Percentiles rank a stretch among this genome's conserved stretches.
These are phyloP conservation scores for Galaxea fascicularis DNA, from an alignment of 92 coral and sea anemone genomes.

Conservation along the genomic window DNA sequence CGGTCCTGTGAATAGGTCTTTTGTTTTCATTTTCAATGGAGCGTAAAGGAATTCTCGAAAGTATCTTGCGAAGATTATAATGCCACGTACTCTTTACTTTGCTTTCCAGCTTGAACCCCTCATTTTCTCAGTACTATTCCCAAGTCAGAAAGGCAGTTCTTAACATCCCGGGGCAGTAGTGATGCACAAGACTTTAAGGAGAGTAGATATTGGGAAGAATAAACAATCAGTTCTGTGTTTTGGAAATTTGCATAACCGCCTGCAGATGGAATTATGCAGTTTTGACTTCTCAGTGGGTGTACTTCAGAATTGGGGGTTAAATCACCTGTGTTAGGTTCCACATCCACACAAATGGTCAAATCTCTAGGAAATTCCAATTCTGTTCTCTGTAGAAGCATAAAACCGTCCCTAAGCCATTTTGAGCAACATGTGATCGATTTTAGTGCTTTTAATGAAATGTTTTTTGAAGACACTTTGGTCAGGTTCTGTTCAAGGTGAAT, in stretches of 20 bases:
- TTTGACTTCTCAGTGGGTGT: constrained; percentile 27
- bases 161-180: constrained; percentile 22
- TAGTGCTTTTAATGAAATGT: too few relatives aligned
- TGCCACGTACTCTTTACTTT: constrained; percentile 43
- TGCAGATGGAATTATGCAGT: constrained; percentile 46
- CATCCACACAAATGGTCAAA: constrained; percentile 27
- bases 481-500: too few relatives aligned
- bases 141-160: constrained; percentile 42
- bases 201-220: constrained; percentile 45
- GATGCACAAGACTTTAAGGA: constrained; percentile 35
- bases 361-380: too few relatives aligned
- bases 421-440: too few relatives aligned
- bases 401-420: too few relatives aligned
- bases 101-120: constrained; percentile 39
- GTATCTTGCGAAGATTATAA: constrained; percentile 25
- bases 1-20: constrained; percentile 43
- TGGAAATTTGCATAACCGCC: constrained; percentile 22
- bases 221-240: constrained; percentile 34
- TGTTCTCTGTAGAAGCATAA: too few relatives aligned
- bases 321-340: constrained; percentile 43
- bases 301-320: constrained; percentile 37
- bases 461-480: too few relatives aligned
- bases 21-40: constrained; percentile 43
- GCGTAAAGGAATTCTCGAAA: constrained; percentile 44
- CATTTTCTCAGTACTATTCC: constrained; percentile 50